A percentile compares a stretch with the other conserved stretches of the same genome.
These are phyloP conservation scores for Drosophila antonietae DNA, from an alignment of 2,888 invertebrate species.

Conservation along the genomic window DNA sequence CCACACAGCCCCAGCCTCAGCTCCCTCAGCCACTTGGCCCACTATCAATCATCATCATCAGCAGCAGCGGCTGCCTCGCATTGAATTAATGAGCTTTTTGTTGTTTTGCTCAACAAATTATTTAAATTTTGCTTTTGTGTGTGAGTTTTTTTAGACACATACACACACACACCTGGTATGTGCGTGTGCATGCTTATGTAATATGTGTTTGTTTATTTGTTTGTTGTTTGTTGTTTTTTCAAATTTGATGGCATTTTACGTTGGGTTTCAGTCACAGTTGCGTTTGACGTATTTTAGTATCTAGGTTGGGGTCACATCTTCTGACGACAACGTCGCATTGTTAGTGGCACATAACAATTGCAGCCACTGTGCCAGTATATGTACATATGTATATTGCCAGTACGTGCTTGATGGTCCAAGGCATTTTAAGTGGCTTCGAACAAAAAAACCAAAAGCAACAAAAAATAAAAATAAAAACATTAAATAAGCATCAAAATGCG, in stretches of 20 bases:
- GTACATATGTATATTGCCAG: constrained; percentile 35
- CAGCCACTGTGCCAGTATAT: constrained; percentile 44
- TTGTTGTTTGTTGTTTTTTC: constrained; percentile 19
- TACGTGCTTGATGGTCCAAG: constrained; percentile 52
- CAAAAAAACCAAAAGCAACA: background rate
- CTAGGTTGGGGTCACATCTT: constrained; percentile 77
- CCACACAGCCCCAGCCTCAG: background rate
- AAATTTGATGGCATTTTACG: constrained; percentile 71
- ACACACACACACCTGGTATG: constrained; percentile 8
- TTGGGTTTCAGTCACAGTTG: constrained; percentile 65
- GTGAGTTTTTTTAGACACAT: constrained; percentile 22
- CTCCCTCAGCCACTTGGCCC: constrained; percentile 22
- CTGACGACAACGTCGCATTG: constrained; percentile 65
- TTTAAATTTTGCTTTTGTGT: constrained; percentile 66
- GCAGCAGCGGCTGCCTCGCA: constrained; percentile 44
- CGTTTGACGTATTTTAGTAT: constrained; percentile 57
- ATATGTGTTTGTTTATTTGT: constrained; percentile 46
- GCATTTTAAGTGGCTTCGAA: constrained; percentile 42
- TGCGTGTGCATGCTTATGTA: constrained; percentile 59
- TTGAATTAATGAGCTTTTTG: constrained; percentile 63
- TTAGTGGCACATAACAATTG: constrained; percentile 60
- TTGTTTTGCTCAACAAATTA: constrained; percentile 64
- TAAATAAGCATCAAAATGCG: constrained; percentile 11
- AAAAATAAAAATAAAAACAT: constrained; percentile 2
- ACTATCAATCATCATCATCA: constrained; percentile 52